Percentiles rank a stretch among this genome's conserved stretches.
Conservation (phyloP, 2,797 vertebrate genomes). For the Sebastes nivosus region DNA sequence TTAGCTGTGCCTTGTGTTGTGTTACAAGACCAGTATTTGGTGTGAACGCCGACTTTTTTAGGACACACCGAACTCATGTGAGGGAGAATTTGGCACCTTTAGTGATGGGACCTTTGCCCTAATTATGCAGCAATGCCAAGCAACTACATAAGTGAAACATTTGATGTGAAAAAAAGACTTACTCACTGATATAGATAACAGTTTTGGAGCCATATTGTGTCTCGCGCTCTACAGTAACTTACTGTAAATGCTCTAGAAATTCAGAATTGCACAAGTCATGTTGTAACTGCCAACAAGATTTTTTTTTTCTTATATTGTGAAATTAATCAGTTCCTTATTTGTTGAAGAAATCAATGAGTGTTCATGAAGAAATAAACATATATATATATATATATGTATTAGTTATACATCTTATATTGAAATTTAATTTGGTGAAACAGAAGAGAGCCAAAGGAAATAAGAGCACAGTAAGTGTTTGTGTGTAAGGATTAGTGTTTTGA, state of each 20-base stretch:
- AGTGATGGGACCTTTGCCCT: background rate
- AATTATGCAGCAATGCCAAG: background rate
- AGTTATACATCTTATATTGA: background rate
- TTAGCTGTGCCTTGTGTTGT: slow-evolving; percentile 19
- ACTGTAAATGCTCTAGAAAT: background rate
- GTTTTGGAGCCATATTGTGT: background rate
- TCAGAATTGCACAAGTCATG: background rate
- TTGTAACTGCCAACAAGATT: background rate
- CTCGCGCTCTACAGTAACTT: background rate
- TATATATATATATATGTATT: no score
- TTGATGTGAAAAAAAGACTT: background rate
- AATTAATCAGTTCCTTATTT: slow-evolving; percentile 1
- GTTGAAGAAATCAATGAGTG: background rate
- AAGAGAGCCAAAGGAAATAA: background rate
- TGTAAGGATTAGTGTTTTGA: background rate
- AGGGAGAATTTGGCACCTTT: background rate
- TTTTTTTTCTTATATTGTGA: background rate
- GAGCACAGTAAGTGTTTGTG: background rate
- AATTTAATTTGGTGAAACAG: background rate
- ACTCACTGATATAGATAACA: background rate
- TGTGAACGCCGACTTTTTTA: slow-evolving; percentile 1
- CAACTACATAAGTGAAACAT: background rate
- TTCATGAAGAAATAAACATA: background rate
- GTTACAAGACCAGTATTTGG: slow-evolving; percentile 16
- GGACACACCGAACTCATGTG: background rate